A percentile compares a stretch with the other conserved stretches of the same genome.
These are phyloP conservation scores for Eumacrocentrus americanus DNA, from an alignment of 2,888 invertebrate genomes.

Conservation along the genomic window DNA sequence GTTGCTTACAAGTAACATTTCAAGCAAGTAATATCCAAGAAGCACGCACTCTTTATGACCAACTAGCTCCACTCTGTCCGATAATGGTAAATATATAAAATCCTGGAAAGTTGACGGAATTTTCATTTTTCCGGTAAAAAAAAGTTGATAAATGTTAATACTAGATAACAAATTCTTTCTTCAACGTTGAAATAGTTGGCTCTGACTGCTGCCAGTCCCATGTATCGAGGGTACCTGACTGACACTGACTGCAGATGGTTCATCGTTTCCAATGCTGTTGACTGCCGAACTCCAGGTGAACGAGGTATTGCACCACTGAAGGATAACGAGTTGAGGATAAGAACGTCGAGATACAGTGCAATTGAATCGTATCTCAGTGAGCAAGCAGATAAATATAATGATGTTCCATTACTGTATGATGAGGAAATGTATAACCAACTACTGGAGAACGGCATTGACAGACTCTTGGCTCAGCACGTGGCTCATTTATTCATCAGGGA, in stretches of 20 bases:
- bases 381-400: slow-evolving; percentile 89
- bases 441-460: slow-evolving; percentile 88
- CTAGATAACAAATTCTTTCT: slow-evolving; percentile 41
- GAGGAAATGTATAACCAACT: slow-evolving; percentile 81
- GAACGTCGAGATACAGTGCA: slow-evolving; percentile 96
- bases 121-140: slow-evolving; percentile 7
- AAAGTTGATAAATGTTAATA: slow-evolving; percentile 1
- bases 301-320: slow-evolving; percentile 77
- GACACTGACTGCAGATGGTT: slow-evolving; percentile 99
- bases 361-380: slow-evolving; percentile 96
- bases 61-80: slow-evolving; percentile 94
- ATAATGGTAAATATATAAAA: slow-evolving; percentile 89
- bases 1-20: slow-evolving; percentile 95
- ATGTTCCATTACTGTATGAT: slow-evolving; percentile 89
- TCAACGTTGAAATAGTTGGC: slow-evolving; percentile 73
- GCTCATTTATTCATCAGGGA: slow-evolving; percentile 99
- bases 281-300: slow-evolving; percentile 93
- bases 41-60: slow-evolving; percentile 95
- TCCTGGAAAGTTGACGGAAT: too few species aligned
- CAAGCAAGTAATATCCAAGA: slow-evolving; percentile 96
- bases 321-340: slow-evolving; percentile 80
- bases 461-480: slow-evolving; percentile 90
- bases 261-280: slow-evolving; percentile 94
- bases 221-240: slow-evolving; percentile 90
- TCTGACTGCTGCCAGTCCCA: slow-evolving; percentile 93